Evolutionary conservation across 2,888 invertebrate species (phyloP).

Genomic region (Xestobium rufovillosum): DNA sequence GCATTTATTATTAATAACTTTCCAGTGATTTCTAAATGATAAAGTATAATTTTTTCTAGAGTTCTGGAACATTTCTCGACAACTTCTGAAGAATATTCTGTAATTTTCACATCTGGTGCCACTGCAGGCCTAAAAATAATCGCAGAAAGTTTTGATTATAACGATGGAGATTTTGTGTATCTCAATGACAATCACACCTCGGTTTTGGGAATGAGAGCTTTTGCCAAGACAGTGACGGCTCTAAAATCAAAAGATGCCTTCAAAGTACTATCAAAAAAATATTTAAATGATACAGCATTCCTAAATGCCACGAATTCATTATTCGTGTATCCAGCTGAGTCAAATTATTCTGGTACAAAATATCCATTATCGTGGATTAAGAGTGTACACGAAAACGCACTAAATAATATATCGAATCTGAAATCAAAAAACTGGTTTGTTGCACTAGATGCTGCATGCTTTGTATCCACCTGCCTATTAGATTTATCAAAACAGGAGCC

Average conservation of each 20-base stretch:
- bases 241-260: constrained; percentile 54
- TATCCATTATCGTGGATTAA: constrained; percentile 72
- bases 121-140: constrained; percentile 78
- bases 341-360: constrained; percentile 90
- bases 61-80: constrained; percentile 82
- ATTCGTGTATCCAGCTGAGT: constrained; percentile 84
- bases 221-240: constrained; percentile 53
- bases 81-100: constrained; percentile 66
- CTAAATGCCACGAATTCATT: constrained; percentile 48
- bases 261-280: constrained; percentile 24
- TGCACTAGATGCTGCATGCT: constrained; percentile 80
- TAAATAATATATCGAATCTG: constrained; percentile 43
- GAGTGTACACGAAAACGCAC: constrained; percentile 52
- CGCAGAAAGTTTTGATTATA: constrained; percentile 71
- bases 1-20: no score
- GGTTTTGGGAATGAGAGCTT: constrained; percentile 83
- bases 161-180: constrained; percentile 64
- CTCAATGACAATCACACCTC: constrained; percentile 92
- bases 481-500: constrained; percentile 66
- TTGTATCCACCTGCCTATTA: constrained; percentile 67
- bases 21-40: no score
- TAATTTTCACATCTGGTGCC: constrained; percentile 93
- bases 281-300: background rate
- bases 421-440: constrained; percentile 55
- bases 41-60: constrained; percentile 48